Percentiles rank a stretch among this genome's conserved stretches.
Evolutionary conservation across 2,113 vertebrate genomes (phyloP).

Genomic region (Cyprinodon brontotheroides): DNA sequence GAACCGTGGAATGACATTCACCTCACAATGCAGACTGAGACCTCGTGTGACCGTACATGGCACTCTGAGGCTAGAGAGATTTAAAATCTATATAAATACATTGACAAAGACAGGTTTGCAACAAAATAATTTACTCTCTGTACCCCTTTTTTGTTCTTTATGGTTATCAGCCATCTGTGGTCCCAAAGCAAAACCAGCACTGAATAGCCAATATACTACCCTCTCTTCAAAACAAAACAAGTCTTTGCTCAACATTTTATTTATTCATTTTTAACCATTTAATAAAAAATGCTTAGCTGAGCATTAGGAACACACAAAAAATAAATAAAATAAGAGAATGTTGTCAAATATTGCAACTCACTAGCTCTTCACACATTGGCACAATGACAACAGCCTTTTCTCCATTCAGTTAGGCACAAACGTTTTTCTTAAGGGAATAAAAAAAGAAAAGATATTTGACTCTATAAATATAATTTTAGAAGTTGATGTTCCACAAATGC

Average conservation of each 20-base stretch:
- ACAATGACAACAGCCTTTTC: neutral
- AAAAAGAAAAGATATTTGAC: too few relatives aligned
- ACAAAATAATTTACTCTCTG: neutral
- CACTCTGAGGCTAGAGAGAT: constrained; percentile 16
- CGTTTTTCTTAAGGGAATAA: too few relatives aligned
- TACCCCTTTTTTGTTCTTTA: too few relatives aligned
- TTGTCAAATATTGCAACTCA: neutral
- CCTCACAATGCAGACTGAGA: constrained; percentile 33
- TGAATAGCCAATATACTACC: neutral
- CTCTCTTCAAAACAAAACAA: neutral
- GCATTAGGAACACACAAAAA: neutral
- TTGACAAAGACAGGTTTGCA: neutral
- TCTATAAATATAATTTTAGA: neutral
- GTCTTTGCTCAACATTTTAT: neutral
- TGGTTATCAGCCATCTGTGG: neutral
- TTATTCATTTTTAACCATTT: too few relatives aligned
- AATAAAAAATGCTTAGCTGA: neutral
- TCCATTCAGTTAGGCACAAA: too few relatives aligned
- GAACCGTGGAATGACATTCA: constrained; percentile 39
- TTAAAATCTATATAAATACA: constrained; percentile 28
- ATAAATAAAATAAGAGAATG: neutral
- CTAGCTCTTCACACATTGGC: neutral
- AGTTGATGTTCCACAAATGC: neutral
- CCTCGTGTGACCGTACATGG: constrained; percentile 18
- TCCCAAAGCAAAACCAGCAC: neutral